Base-by-base conservation (phyloP, 2,797 vertebrate species). In the Phoeniculus purpureus region DNA sequence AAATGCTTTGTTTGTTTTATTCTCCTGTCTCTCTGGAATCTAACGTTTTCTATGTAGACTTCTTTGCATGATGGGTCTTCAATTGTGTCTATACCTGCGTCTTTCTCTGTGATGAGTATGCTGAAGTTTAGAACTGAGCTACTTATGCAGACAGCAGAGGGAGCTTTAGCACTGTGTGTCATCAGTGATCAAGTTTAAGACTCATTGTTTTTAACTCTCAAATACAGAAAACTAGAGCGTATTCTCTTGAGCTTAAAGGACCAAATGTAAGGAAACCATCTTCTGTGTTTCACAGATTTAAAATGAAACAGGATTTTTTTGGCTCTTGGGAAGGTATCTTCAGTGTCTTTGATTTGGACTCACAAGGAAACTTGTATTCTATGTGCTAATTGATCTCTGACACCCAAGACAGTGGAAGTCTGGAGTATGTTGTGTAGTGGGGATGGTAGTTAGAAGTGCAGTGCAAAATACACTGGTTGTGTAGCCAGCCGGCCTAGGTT, bases 111-210 rank as follows among this genome's bases (percentile, higher is more conserved):
- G 15, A 29, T 43, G 22, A 43, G 32, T 40, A 10, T 11, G 3
- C 22, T n/a, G 13, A 34, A n/a, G 20, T n/a, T 15, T 27, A 40
- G 52, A 61, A 34, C 22, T 50, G 15, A 66, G 11, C 18, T 59
- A 45, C 32, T 50, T 59, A 15, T 45, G 64, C 48, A 37, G 21
- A 90, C 94, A 93, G 88, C 92, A 96, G 96, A 93, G 96, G 96
- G 94, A 95, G 95, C 95, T 83, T 67, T 64, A 92, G 59, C 47
- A 81, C 85, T 2, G 0, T 1, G 2, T 47, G 31, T 81, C 71
- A 77, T 31, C 16, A 55, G 6, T 5, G 3, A 14, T 22, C 8
- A 6, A 9, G 8, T 8, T 66, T 67, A 52, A 72, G 55, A 4
- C 3, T 61, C 19, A 12, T 31, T 23, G 9, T 14, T 87, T 90